A percentile compares a stretch with the other conserved stretches of the same genome.
Conservation (phyloP, 1,140 invertebrate species). For the Halictus rubicundus region DNA sequence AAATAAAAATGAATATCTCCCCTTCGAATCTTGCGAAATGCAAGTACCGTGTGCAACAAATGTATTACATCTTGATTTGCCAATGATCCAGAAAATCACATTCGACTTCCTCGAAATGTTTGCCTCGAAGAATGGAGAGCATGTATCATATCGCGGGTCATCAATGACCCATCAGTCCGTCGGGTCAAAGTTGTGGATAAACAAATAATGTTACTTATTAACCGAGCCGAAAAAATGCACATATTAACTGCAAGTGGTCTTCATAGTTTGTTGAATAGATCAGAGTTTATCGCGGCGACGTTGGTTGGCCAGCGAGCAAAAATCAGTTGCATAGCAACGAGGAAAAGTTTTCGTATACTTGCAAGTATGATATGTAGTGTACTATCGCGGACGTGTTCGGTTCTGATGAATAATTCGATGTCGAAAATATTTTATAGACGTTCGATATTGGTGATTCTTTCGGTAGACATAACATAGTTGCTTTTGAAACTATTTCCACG, state of each 20-base stretch:
- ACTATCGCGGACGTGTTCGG: too few species aligned
- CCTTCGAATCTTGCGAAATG: too few species aligned
- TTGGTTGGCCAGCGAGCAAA: neutral
- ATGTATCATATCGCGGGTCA: neutral
- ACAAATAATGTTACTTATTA: neutral
- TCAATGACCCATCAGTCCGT: neutral
- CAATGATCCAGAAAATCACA: neutral
- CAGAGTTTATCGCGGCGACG: conserved; percentile 8
- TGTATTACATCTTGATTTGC: neutral
- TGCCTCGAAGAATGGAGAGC: neutral
- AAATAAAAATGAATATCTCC: too few species aligned
- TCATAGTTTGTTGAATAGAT: conserved; percentile 3
- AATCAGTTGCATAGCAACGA: neutral
- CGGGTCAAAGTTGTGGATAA: neutral
- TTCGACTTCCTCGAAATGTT: neutral
- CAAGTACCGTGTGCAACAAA: neutral
- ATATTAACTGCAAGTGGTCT: neutral
- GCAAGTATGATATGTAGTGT: too few species aligned
- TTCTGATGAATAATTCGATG: neutral
- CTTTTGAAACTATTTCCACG: neutral
- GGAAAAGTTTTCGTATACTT: conserved; percentile 12
- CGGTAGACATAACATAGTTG: too few species aligned
- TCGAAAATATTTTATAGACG: too few species aligned
- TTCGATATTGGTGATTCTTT: neutral
- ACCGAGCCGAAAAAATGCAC: neutral